Evolutionary conservation across 2,113 vertebrate species (phyloP).

Genomic region (Rhagologus leucostigma): DNA sequence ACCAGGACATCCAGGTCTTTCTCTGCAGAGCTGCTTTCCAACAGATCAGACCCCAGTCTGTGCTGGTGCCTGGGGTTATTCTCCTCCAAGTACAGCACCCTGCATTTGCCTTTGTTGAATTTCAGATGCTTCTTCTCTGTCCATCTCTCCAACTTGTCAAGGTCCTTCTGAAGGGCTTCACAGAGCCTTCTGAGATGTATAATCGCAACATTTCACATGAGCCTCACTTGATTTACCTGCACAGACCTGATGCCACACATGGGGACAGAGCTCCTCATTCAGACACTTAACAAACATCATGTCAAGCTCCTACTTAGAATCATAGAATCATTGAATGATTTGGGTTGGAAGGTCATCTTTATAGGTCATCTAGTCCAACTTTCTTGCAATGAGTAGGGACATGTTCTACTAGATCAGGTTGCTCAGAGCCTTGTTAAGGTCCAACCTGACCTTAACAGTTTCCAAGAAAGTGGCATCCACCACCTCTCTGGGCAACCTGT

Average conservation of each 20-base stretch:
- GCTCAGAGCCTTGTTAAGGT: neutral
- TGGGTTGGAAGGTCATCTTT: neutral
- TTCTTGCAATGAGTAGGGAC: neutral
- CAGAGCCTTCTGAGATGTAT: neutral
- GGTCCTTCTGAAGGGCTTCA: neutral
- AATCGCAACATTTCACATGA: accelerated
- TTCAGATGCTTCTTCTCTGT: neutral
- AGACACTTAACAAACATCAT: neutral
- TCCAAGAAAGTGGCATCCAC: neutral
- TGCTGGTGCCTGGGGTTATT: neutral
- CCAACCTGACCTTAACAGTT: neutral
- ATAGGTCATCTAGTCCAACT: neutral
- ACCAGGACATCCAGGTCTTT: neutral
- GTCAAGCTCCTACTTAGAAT: neutral
- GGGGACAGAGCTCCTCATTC: neutral
- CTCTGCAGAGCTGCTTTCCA: neutral
- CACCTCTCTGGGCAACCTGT: neutral
- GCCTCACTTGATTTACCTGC: neutral
- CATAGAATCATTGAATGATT: neutral
- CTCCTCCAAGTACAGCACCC: neutral
- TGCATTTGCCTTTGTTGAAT: neutral
- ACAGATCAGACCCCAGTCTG: neutral
- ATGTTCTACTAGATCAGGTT: neutral
- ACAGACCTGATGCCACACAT: neutral
- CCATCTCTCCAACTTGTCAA: neutral